Base-by-base conservation (phyloP, 1,140 invertebrate genomes). In the Lineus longissimus region DNA sequence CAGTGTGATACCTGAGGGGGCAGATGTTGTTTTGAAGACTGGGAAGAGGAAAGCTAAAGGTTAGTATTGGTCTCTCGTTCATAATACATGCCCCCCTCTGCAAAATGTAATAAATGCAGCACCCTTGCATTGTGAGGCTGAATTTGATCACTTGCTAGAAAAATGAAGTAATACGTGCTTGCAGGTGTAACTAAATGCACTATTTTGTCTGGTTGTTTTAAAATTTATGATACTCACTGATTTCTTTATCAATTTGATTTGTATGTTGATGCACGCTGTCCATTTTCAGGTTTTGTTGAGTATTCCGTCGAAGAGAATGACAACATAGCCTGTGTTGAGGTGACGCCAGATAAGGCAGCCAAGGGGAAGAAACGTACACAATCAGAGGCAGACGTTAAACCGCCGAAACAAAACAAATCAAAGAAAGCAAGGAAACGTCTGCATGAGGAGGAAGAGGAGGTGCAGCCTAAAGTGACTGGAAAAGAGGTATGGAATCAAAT, bases 381-480 rank as follows among this genome's bases (percentile, higher is more conserved):
- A 33, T 57, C 55, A 13, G 4, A 33, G 57, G 59, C 31, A 59
- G 29, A 23, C 23, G 19, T 7, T 69, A 59, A 68, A 57, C 22
- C 17, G 55, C 23, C 41, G 23, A 29, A 56, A 63, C 57, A 63
- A 63, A 59, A 63, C 62, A 31, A 66, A 23, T 56, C 27, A 62
- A 58, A 60, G 56, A 17, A 11, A 57, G 55, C 33, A 41, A 60
- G 17, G 31, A 43, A 47, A 57, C 36, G 59, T 33, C 47, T 13
- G 15, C 15, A 13, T 25, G 54, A 68, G 6, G 65, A 66, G 11
- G 61, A 63, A 13, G 63, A 67, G 6, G 56, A 61, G 27, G 51
- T 67, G 29, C 43, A 43, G 23, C 67, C 62, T 19, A 75, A 69
- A 31, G 29, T 78, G 25, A 73, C 67, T 17, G 73, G 71, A 40